These are phyloP conservation scores for Phocoena phocoena DNA, from an alignment of 2,113 vertebrate genomes.

Conservation along the genomic window DNA sequence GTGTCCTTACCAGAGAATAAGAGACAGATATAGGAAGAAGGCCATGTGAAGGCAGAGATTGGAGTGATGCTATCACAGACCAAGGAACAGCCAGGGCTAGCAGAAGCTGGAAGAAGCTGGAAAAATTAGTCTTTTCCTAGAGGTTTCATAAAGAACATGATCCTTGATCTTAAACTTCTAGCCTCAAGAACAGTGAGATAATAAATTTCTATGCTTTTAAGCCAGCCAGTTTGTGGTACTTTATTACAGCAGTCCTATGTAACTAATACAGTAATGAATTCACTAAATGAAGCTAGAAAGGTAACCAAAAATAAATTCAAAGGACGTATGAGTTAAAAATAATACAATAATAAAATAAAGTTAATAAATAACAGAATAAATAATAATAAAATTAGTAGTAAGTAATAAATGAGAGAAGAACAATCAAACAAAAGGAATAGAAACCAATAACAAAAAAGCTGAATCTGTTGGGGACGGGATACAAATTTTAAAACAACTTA, in stretches of 20 bases:
- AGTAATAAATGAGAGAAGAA: neutral
- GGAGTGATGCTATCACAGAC: neutral
- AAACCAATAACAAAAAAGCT: neutral
- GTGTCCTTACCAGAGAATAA: neutral
- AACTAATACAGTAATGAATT: neutral
- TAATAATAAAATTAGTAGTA: neutral
- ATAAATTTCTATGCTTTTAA: neutral
- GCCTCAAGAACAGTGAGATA: neutral
- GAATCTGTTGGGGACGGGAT: neutral
- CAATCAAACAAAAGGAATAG: neutral
- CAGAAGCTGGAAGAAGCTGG: neutral
- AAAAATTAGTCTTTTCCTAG: neutral
- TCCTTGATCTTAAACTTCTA: neutral
- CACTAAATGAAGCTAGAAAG: neutral
- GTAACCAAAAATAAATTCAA: neutral
- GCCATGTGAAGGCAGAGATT: neutral
- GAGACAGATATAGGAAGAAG: neutral
- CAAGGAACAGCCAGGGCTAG: neutral
- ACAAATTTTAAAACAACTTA: neutral
- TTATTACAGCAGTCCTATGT: neutral
- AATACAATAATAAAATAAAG: neutral
- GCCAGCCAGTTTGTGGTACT: neutral
- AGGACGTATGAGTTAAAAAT: neutral
- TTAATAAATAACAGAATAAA: neutral
- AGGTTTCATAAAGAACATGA: neutral